Conservation (phyloP, 2,888 invertebrate species). For the Reticulitermes lucifugus region DNA sequence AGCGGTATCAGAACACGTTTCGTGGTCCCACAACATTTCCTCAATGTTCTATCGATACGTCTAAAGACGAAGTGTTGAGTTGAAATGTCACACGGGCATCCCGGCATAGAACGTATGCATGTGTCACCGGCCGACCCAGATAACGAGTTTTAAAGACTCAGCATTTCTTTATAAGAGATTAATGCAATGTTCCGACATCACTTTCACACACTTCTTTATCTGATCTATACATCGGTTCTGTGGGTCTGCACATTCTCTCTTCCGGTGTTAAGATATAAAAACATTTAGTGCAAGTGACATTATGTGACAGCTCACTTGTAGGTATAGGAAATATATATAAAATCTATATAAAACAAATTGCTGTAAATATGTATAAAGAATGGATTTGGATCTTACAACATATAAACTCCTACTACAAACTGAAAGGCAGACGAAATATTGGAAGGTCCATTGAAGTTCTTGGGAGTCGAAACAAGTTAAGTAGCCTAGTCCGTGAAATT, state of each 20-base stretch:
- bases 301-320: no score
- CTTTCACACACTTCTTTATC: neutral
- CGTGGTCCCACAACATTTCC: neutral
- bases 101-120: neutral
- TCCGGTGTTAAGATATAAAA: neutral
- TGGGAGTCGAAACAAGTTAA: no score
- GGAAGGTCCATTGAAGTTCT: no score
- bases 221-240: neutral
- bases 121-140: neutral
- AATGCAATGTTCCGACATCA: neutral
- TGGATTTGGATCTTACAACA: no score
- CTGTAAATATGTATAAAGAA: no score
- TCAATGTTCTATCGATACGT: neutral
- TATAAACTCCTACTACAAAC: no score
- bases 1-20: neutral
- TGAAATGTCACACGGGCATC: neutral
- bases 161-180: neutral
- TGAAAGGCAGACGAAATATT: no score
- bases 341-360: no score
- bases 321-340: no score
- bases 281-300: neutral
- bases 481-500: no score
- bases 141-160: neutral
- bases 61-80: neutral
- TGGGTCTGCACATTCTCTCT: neutral